Percentiles rank a stretch among this genome's conserved stretches.
Evolutionary conservation across 1,140 invertebrate species (phyloP).

Genomic region (Elymnias hypermnestra): DNA sequence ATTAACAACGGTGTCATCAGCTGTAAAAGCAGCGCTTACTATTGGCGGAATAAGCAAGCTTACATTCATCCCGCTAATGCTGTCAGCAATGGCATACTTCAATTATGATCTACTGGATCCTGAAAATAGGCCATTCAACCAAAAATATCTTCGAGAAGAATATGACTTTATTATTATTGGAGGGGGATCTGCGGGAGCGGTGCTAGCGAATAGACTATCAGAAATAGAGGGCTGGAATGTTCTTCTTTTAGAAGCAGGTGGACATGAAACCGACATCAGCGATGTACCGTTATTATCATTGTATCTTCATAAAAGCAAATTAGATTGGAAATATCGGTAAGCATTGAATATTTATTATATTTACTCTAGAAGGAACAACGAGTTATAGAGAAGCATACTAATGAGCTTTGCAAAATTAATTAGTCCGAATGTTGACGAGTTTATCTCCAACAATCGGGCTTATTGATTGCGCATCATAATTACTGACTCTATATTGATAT

Average conservation of each 20-base stretch:
- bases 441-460: too few species aligned
- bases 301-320: constrained; percentile 91
- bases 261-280: constrained; percentile 88
- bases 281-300: constrained; percentile 89
- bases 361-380: too few species aligned
- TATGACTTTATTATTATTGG: constrained; percentile 91
- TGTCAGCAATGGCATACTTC: constrained; percentile 88
- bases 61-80: constrained; percentile 85
- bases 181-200: constrained; percentile 90
- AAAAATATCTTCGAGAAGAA: constrained; percentile 78
- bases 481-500: too few species aligned
- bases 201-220: constrained; percentile 89
- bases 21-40: constrained; percentile 82
- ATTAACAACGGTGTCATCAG: constrained; percentile 74
- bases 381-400: too few species aligned
- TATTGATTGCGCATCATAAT: too few species aligned
- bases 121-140: constrained; percentile 86
- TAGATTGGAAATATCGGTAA: constrained; percentile 94
- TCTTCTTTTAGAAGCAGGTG: constrained; percentile 91
- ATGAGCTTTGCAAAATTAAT: too few species aligned
- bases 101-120: constrained; percentile 92
- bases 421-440: too few species aligned
- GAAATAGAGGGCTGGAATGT: constrained; percentile 88
- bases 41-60: constrained; percentile 83
- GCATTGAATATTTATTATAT: too few species aligned